Percentiles rank a stretch among this genome's conserved stretches.
Conservation (phyloP, 1,140 invertebrate species). For the Tigriopus japonicus region DNA sequence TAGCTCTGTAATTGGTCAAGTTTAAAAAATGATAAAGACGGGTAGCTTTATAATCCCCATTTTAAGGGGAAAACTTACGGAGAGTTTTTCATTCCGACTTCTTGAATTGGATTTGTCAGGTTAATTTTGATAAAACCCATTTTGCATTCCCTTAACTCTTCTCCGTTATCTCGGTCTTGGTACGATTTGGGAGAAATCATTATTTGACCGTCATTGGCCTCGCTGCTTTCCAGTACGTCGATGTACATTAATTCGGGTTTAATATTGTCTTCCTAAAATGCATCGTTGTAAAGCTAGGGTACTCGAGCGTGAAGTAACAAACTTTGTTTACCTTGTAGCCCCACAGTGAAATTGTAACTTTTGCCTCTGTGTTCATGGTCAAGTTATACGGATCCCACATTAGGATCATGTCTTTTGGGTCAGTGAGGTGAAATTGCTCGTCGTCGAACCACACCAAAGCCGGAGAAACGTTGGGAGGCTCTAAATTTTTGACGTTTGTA, state of each 20-base stretch:
- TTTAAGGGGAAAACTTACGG: conserved; percentile 50
- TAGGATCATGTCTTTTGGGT: conserved; percentile 49
- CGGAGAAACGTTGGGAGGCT: conserved; percentile 61
- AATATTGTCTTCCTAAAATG: conserved; percentile 62
- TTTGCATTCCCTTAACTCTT: conserved; percentile 41
- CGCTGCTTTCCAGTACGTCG: conserved; percentile 30
- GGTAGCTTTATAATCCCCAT: too few relatives aligned
- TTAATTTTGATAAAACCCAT: conserved; percentile 83
- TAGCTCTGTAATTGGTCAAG: conserved; percentile 34
- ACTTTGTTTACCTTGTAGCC: neutral
- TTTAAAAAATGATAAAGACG: too few relatives aligned
- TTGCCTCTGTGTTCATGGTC: conserved; percentile 50
- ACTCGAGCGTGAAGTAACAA: too few relatives aligned
- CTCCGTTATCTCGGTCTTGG: conserved; percentile 41
- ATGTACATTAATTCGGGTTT: conserved; percentile 42
- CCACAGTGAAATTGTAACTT: conserved; percentile 58
- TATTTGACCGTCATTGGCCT: conserved; percentile 26
- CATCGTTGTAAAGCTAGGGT: too few relatives aligned
- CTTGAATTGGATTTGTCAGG: conserved; percentile 49
- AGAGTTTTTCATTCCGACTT: conserved; percentile 43
- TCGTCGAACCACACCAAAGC: conserved; percentile 62
- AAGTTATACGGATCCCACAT: conserved; percentile 66
- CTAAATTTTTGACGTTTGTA: conserved; percentile 27
- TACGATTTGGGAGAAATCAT: conserved; percentile 46
- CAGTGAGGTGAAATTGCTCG: conserved; percentile 44